Evolutionary conservation across 2,888 invertebrate genomes (phyloP).

Genomic region (Anthophora plumipes): DNA sequence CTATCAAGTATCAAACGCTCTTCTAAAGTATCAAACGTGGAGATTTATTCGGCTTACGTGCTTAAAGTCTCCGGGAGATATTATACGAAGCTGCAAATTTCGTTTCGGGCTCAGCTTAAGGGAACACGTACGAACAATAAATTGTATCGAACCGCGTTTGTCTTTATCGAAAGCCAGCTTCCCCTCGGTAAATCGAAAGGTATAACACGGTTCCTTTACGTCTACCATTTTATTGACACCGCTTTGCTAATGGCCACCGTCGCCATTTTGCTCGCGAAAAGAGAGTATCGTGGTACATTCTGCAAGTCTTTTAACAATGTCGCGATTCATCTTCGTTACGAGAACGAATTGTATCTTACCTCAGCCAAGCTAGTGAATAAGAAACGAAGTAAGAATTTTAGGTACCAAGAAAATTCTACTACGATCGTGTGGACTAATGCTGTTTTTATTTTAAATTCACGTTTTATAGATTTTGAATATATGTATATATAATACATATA

Average conservation of each 20-base stretch:
- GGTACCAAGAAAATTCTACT: neutral
- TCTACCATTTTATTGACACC: conserved; percentile 35
- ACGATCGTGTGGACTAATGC: too few species aligned
- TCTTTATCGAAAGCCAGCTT: conserved; percentile 22
- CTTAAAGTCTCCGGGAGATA: conserved; percentile 34
- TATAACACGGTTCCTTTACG: conserved; percentile 6
- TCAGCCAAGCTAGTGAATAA: neutral
- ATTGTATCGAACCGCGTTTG: conserved; percentile 40
- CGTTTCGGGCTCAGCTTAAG: conserved; percentile 12
- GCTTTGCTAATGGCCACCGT: conserved; percentile 34
- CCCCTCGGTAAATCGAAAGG: conserved; percentile 34
- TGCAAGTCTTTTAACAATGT: conserved; percentile 15
- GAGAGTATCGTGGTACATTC: neutral
- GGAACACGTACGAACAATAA: conserved; percentile 54
- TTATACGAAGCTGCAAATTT: conserved; percentile 46
- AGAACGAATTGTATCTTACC: neutral
- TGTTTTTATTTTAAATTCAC: too few species aligned
- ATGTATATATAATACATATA: neutral
- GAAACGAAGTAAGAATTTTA: neutral
- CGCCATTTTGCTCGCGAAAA: neutral
- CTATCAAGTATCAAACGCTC: conserved; percentile 40
- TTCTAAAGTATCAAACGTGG: conserved; percentile 43
- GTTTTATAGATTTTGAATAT: too few species aligned
- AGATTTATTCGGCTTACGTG: conserved; percentile 56
- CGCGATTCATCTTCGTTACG: conserved; percentile 6